Evolutionary conservation across 2,113 vertebrate genomes (phyloP), one percentile per base, ranked within the genome.

Genomic region (Pelecanus crispus): DNA sequence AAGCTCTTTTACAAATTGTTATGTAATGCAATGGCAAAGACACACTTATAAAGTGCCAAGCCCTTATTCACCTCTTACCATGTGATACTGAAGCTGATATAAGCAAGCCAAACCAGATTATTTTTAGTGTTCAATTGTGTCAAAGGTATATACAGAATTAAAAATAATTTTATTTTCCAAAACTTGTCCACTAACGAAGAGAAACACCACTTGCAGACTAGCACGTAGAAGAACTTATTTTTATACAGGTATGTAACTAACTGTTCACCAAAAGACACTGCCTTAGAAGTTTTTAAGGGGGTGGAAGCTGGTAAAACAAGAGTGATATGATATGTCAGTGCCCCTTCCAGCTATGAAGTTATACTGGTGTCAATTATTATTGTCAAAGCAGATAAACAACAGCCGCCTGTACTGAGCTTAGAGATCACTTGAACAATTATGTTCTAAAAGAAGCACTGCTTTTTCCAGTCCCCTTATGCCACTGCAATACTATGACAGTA

Each of bases 361-460:
- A 29, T 5, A 29, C 65, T 81, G 65, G 80, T 92, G 77, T 84
- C 81, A 96, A 62, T 92, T 92, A 86, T 93, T 94, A 88, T 68
- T 72, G 83, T 93, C 88, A 92, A 91, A 86, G 80, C 61, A 96
- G 80, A 92, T 40, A 94, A 47, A 92, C 44, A 95, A 59, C 85
- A 94, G 70, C 68, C 34, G 52, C 72, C 63, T 63, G 88, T 62
- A 34, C 86, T 67, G 50, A 74, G 36, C 61, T 13, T 59, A 19
- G 87, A 88, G 86, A 88, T 92, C 92, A 75, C 77, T 94, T 53
- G 36, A 74, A 93, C 83, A 87, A 95, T 91, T 92, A 93, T 10
- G 68, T 94, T 94, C 95, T 95, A 96, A 97, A 97, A 95, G 83
- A 72, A 94, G 83, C 52, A 7, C 56, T 28, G 58, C 91, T 96